Percentiles rank a stretch among this genome's conserved stretches.
These are phyloP conservation scores for Halictus quadricinctus DNA, from an alignment of 2,888 invertebrate genomes.

Conservation along the genomic window DNA sequence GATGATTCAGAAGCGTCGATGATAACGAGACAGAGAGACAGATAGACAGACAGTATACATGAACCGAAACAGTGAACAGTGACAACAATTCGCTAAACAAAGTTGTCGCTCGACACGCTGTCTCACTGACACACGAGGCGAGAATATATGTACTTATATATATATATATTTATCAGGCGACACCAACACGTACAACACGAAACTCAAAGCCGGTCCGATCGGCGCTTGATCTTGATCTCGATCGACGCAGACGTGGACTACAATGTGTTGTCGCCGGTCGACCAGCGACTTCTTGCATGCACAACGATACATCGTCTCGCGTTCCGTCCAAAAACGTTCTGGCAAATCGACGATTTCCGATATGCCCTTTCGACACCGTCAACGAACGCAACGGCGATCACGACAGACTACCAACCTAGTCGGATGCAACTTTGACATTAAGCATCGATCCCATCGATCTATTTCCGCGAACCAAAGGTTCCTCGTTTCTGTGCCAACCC, in stretches of 20 bases:
- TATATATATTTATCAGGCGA: constrained; percentile 27
- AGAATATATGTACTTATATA: constrained; percentile 2
- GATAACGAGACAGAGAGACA: constrained; percentile 12
- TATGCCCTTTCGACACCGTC: background rate
- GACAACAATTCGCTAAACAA: constrained; percentile 2
- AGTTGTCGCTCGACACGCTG: constrained; percentile 3
- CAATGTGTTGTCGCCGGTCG: constrained; percentile 43
- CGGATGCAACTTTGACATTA: background rate
- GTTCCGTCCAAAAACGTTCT: constrained; percentile 56
- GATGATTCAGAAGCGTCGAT: constrained; percentile 22
- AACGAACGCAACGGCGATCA: background rate
- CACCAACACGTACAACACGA: constrained; percentile 39
- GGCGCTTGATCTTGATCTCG: constrained; percentile 14
- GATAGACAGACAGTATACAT: background rate
- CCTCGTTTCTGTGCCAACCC: background rate
- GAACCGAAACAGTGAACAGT: background rate
- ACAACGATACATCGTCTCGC: constrained; percentile 66
- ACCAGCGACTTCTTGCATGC: constrained; percentile 63
- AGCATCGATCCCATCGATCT: background rate
- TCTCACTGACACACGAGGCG: constrained; percentile 46
- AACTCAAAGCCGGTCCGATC: constrained; percentile 35
- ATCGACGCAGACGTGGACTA: constrained; percentile 52
- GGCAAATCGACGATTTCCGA: constrained; percentile 51
- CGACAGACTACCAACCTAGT: background rate
- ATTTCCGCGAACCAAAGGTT: background rate